Evolutionary conservation across 2,888 invertebrate species (phyloP).

Genomic region (Rotaria socialis): DNA sequence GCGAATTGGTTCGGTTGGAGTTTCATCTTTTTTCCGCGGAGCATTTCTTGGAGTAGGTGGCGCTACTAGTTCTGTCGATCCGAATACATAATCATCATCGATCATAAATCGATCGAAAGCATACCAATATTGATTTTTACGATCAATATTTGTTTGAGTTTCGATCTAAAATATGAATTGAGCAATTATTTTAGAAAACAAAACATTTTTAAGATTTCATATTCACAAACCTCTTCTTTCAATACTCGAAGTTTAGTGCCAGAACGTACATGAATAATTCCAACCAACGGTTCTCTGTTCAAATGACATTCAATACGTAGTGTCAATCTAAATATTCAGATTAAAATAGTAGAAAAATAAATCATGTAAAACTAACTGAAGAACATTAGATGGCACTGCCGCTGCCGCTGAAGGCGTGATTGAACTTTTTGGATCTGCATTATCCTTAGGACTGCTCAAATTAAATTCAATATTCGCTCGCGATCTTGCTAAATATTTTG

Average conservation of each 20-base stretch:
- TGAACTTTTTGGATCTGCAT: not conserved
- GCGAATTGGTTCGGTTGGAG: not conserved
- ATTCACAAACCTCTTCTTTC: not conserved
- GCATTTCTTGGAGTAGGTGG: not conserved
- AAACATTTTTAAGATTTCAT: not conserved
- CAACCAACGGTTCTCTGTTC: not conserved
- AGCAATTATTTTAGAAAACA: not conserved
- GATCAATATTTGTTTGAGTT: not conserved
- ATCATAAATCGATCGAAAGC: not conserved
- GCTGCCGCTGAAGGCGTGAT: not conserved
- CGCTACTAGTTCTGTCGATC: not conserved
- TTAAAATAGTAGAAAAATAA: not conserved
- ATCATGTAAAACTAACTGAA: not conserved
- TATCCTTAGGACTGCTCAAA: not conserved
- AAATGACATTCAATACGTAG: not conserved
- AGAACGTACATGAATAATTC: not conserved
- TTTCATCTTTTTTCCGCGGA: not conserved
- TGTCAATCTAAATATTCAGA: not conserved
- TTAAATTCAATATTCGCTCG: not conserved
- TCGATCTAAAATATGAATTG: not conserved
- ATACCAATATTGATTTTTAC: not conserved
- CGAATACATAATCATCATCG: not conserved
- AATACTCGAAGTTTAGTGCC: not conserved
- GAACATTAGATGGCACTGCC: not conserved
- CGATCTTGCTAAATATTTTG: not conserved